Evolutionary conservation across 1,140 invertebrate species (phyloP).

Genomic region (Hyphantria cunea): DNA sequence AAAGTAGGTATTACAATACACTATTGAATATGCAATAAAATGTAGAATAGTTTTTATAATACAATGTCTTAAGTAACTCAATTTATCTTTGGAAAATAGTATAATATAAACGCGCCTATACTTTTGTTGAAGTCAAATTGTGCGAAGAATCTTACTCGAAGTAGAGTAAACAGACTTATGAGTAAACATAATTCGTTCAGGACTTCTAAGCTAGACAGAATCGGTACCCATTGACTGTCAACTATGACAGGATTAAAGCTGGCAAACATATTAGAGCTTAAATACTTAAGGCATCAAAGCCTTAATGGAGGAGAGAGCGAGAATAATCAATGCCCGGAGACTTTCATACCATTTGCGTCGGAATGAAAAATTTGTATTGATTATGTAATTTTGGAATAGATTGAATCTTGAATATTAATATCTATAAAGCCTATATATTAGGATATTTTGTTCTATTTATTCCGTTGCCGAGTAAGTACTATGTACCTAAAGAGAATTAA

Average conservation of each 20-base stretch:
- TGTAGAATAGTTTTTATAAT: too few relatives aligned
- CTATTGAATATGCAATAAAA: too few relatives aligned
- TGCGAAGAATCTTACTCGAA: too few relatives aligned
- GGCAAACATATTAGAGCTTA: conserved; percentile 3
- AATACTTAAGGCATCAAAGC: background rate
- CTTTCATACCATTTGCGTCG: background rate
- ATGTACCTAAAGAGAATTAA: too few relatives aligned
- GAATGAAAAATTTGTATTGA: background rate
- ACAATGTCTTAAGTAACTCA: too few relatives aligned
- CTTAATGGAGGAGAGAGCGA: background rate
- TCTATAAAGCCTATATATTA: too few relatives aligned
- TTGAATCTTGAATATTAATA: too few relatives aligned
- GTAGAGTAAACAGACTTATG: background rate
- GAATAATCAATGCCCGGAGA: background rate
- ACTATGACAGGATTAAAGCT: background rate
- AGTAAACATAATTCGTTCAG: background rate
- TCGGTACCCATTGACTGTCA: background rate
- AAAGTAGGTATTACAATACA: too few relatives aligned
- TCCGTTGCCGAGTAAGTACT: background rate
- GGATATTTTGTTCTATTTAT: too few relatives aligned
- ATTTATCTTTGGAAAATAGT: too few relatives aligned
- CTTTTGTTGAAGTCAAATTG: too few relatives aligned
- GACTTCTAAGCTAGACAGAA: background rate
- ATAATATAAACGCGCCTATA: too few relatives aligned
- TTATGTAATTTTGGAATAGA: background rate